Evolutionary conservation across 2,888 invertebrate species (phyloP).

Genomic region (Oxyteleia sp.): DNA sequence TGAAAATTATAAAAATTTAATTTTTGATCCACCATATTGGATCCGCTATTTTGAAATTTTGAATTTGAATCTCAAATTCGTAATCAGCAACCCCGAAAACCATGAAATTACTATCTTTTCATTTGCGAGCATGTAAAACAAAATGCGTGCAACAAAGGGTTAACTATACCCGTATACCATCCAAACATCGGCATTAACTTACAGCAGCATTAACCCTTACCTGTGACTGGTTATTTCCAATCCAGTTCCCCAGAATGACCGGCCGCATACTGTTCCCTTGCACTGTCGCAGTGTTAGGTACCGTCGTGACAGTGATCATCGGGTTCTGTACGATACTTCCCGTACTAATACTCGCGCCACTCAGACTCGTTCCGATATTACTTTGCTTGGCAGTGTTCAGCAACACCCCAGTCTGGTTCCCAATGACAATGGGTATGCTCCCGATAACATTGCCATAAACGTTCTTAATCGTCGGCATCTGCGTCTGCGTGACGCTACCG

Average conservation of each 20-base stretch:
- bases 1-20: no score
- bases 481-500: slow-evolving; percentile 50
- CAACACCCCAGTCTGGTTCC: slow-evolving; percentile 74
- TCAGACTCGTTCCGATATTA: background rate
- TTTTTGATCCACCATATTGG: no score
- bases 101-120: no score
- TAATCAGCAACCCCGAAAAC: no score
- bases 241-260: slow-evolving; percentile 75
- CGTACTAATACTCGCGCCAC: background rate
- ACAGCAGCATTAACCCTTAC: no score
- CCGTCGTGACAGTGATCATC: slow-evolving; percentile 61
- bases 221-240: slow-evolving; percentile 72
- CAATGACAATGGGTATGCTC: slow-evolving; percentile 77
- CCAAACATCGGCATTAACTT: no score
- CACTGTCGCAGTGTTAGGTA: slow-evolving; percentile 51
- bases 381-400: slow-evolving; percentile 60
- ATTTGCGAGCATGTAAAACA: no score
- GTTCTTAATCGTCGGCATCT: slow-evolving; percentile 68
- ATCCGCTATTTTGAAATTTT: no score
- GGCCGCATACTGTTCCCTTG: slow-evolving; percentile 72
- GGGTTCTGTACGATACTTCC: slow-evolving; percentile 49
- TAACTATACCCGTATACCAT: no score
- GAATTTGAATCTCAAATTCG: no score
- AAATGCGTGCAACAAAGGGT: no score
- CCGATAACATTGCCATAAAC: slow-evolving; percentile 75